These are phyloP conservation scores for Margarornis squamiger DNA, from an alignment of 2,797 vertebrate species.

Conservation along the genomic window DNA sequence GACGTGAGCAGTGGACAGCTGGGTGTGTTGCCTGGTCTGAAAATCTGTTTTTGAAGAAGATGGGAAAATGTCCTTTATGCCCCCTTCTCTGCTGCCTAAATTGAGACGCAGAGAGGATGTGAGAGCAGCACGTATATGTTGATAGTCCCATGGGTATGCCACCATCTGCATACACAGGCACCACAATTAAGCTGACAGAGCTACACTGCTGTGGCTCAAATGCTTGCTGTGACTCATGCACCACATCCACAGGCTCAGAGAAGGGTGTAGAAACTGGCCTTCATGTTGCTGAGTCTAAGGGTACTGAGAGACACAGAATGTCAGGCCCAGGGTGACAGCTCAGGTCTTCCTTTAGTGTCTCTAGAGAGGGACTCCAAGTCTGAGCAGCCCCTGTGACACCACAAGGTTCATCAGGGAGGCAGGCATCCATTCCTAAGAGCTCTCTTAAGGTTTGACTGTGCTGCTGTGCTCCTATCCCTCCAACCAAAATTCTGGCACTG, in stretches of 20 bases:
- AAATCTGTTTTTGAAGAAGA: background rate
- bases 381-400: background rate
- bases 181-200: background rate
- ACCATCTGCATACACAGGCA: background rate
- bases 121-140: background rate
- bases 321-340: background rate
- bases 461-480: background rate
- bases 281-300: background rate
- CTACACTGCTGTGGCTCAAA: background rate
- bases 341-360: background rate
- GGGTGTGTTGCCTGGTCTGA: background rate
- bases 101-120: conserved; percentile 11
- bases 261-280: background rate
- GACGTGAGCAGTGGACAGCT: background rate
- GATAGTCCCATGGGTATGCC: background rate
- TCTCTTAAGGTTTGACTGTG: background rate
- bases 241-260: background rate
- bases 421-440: background rate
- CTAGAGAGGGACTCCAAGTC: background rate
- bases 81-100: background rate
- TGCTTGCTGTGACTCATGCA: background rate
- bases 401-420: background rate
- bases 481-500: background rate
- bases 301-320: background rate
- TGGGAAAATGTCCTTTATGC: background rate